Evolutionary conservation across 2,888 invertebrate genomes (phyloP), one percentile per base, ranked within the genome.

Genomic region (Nemurella pictetii): DNA sequence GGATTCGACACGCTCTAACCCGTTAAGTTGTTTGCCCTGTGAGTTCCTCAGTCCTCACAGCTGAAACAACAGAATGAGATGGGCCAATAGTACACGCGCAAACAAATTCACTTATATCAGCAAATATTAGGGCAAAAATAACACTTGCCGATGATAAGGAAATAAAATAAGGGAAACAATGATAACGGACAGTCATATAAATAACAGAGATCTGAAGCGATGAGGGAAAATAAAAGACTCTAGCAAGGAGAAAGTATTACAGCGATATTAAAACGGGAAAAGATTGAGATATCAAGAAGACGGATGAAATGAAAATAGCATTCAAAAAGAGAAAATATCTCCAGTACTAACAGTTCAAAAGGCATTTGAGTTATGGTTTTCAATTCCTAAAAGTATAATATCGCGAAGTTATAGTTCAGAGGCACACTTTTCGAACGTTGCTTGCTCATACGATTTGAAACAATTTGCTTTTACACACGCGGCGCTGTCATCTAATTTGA

Each of bases 161-260:
- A 55, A 82, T 27, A 72, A 82, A 82, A 82, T 55, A 82, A 36
- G 30, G 27, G 72, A 82, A 82, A 82, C 55, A 82, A 82, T 82
- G 82, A 82, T 82, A 82, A 82, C 82, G 82, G 82, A 72, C 82
- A 82, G 82, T 55, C 72, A 20, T 72, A 82, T 82, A 82, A 82
- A 82, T 82, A 82, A 82, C 82, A 26, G 15, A 55, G 82, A 72
- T 20, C 20, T 28, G 26, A 82, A 26, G 72, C 28, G 82, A 28
- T 29, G 75, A 81, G 35, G 32, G 36, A 32, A 30, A 81, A 81
- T 82, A 82, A 26, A 55, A 36, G 82, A 78, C 55, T 78, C 30
- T n/a, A 35, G 32, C 32, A 32, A 35, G 80, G 30, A 80, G 80
- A 81, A 81, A 81, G 80, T 81, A 81, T 35, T 81, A 81, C 80